Evolutionary conservation across 2,888 invertebrate genomes (phyloP), one percentile per base, ranked within the genome.

Genomic region (Machimus rusticus): DNA sequence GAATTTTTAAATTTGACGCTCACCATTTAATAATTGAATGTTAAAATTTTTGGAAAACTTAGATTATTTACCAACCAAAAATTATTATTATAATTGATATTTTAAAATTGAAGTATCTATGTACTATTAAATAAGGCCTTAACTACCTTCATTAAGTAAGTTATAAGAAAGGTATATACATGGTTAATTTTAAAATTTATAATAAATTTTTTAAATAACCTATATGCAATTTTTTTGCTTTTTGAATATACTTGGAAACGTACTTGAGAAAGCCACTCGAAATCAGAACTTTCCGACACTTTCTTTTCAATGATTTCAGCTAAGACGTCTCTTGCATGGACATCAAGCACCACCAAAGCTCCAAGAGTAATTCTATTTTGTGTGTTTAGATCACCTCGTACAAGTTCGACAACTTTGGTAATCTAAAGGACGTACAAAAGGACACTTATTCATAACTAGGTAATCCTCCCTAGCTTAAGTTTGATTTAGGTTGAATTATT

Each of bases 281-380:
- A 99, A 91, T 99, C 98, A 89, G 96, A 96, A 88, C 95, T 94
- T 74, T 94, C 95, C 14, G 93, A 92, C 0, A 98, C 96, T 88
- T 94, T 93, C 46, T 94, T 93, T 0, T 94, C 93, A 55, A 95
- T 94, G 12, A 98, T 93, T 87, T 95, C 94, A 87, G 94, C 93
- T 1, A 98, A 93, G 0, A 98, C 97, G 92, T 99, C 98, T 90
- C 98, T 94, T 0, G 98, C 97, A 91, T 99, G 99, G 0, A 99
- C 98, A 91, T 99, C 98, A 89, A 98, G 93, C 8, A 98, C 98
- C 0, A 99, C 97, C 89, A 99, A 93, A 0, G 98, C 98, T 87
- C 98, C 97, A 14, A 99, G 93, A 0, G 98, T 98, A 66, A 97
- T 97, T 85, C 99, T 95, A 92, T 97, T 97, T 91, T 98, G 98